Evolutionary conservation across 23 tunicate genomes (phyloP).

Genomic region (Trididemnum clinides): DNA sequence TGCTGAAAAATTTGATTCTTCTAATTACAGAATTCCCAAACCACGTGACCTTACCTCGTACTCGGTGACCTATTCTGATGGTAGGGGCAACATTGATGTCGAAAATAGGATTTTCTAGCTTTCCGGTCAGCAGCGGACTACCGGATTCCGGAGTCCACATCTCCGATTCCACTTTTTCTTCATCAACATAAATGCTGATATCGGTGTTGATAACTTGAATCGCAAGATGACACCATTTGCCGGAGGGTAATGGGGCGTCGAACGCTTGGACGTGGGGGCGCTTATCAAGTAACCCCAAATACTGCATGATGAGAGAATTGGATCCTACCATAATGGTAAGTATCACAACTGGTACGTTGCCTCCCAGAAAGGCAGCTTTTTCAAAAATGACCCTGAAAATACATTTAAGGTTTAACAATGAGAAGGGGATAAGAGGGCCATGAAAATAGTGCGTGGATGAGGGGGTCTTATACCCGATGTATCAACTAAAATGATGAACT

Average conservation of each 20-base stretch:
- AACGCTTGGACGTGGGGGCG: constrained; percentile 41
- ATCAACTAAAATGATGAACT: too few species aligned
- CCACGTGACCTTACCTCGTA: constrained; percentile 41
- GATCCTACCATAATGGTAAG: constrained; percentile 55
- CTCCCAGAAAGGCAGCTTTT: constrained; percentile 54
- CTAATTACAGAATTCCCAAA: too few species aligned
- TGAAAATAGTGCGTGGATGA: too few species aligned
- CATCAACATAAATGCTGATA: constrained; percentile 71
- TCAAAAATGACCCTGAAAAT: constrained; percentile 69
- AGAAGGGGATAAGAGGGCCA: too few species aligned
- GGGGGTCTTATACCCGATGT: too few species aligned
- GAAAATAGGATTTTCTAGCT: constrained; percentile 24
- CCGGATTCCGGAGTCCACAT: neutral
- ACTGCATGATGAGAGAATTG: constrained; percentile 59
- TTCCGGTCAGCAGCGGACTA: constrained; percentile 43
- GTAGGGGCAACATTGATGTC: constrained; percentile 56
- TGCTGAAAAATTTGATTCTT: too few species aligned
- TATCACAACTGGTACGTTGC: constrained; percentile 21
- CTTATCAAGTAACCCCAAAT: constrained; percentile 43
- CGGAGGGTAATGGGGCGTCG: constrained; percentile 34
- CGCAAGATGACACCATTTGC: constrained; percentile 77
- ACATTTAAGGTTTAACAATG: too few species aligned
- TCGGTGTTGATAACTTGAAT: constrained; percentile 67
- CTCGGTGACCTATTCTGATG: constrained; percentile 65
- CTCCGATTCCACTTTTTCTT: neutral